A percentile compares a stretch with the other conserved stretches of the same genome.
These are phyloP conservation scores for Trichopria drosophilae DNA, from an alignment of 2,888 invertebrate genomes.

Conservation along the genomic window DNA sequence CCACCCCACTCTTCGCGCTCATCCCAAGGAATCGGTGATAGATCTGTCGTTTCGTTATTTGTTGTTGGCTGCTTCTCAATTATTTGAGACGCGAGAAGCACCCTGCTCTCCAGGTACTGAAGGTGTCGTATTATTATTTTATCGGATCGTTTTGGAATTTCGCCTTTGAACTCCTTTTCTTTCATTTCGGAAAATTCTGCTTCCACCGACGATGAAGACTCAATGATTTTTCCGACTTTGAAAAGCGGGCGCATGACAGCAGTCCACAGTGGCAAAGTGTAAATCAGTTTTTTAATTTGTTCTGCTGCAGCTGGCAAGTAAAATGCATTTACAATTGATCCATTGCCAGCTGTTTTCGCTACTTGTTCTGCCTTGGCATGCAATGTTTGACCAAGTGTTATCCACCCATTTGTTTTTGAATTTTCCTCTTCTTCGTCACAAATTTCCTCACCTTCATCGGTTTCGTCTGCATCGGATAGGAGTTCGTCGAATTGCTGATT, in stretches of 20 bases:
- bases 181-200: slow-evolving; percentile 30
- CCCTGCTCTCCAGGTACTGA: slow-evolving; percentile 17
- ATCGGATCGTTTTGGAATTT: slow-evolving; percentile 25
- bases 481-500: neutral
- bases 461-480: slow-evolving; percentile 7
- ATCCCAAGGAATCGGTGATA: no score
- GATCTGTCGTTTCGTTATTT: neutral
- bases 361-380: slow-evolving; percentile 15
- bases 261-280: slow-evolving; percentile 28
- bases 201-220: slow-evolving; percentile 28
- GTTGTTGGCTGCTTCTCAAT: slow-evolving; percentile 3
- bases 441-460: slow-evolving; percentile 5
- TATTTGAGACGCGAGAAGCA: no score
- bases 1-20: no score
- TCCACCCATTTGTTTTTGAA: slow-evolving; percentile 12
- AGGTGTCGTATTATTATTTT: slow-evolving; percentile 25
- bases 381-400: slow-evolving; percentile 11
- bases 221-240: slow-evolving; percentile 9
- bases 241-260: slow-evolving; percentile 17
- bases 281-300: slow-evolving; percentile 12
- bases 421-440: slow-evolving; percentile 7
- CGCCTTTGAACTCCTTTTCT: slow-evolving; percentile 17
- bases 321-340: slow-evolving; percentile 24
- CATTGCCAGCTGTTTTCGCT: neutral
- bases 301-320: slow-evolving; percentile 25